Percentiles rank a stretch among this genome's conserved stretches.
Evolutionary conservation across 2,113 vertebrate species (phyloP).

Genomic region (Calyptomena viridis): DNA sequence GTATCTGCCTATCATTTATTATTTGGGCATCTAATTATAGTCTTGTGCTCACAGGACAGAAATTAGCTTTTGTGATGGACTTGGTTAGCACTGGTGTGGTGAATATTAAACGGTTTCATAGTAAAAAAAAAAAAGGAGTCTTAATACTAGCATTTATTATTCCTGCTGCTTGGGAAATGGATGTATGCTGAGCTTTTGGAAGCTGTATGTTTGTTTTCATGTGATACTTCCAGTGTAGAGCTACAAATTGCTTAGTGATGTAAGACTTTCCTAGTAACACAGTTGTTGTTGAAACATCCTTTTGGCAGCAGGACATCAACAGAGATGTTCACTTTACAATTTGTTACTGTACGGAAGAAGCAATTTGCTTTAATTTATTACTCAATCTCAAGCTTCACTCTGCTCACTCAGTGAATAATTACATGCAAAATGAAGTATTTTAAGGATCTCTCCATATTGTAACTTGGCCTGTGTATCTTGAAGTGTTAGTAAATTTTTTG

Average conservation of each 20-base stretch:
- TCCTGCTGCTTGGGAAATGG: not conserved
- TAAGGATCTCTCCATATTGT: conserved; percentile 49
- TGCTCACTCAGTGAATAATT: conserved; percentile 28
- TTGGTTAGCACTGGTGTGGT: not conserved
- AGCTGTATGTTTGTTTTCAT: conserved; percentile 2
- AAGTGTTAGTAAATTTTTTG: conserved; percentile 41
- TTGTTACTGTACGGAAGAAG: not conserved
- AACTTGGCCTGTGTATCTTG: conserved; percentile 43
- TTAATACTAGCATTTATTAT: not conserved
- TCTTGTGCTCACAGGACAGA: not conserved
- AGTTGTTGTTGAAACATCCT: conserved; percentile 17
- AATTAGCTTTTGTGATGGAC: not conserved
- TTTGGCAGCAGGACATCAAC: conserved; percentile 28
- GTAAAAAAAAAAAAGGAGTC: not conserved
- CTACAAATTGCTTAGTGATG: not conserved
- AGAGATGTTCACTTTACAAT: not conserved
- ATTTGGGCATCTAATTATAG: not conserved
- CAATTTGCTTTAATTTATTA: not conserved
- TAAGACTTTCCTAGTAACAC: conserved; percentile 12
- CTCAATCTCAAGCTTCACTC: not conserved
- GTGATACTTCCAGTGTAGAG: not conserved
- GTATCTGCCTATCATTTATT: not conserved
- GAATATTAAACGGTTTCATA: not conserved
- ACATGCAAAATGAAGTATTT: conserved; percentile 39
- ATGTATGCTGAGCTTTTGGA: not conserved